A percentile compares a stretch with the other conserved stretches of the same genome.
Conservation (phyloP, 2,797 vertebrate genomes). For the Fundulus diaphanus region DNA sequence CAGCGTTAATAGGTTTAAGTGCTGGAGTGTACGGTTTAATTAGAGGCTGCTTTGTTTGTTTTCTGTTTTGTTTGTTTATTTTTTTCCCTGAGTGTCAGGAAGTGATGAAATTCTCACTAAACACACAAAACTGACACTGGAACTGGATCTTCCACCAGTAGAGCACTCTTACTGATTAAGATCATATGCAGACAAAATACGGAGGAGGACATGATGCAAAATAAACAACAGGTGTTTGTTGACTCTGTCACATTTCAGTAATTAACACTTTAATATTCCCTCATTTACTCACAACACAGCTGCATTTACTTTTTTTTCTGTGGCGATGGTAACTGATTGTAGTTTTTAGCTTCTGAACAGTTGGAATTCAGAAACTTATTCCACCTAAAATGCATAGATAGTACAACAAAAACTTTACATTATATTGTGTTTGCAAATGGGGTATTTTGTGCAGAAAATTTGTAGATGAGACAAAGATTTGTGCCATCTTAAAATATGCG, state of each 20-base stretch:
- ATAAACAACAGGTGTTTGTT: conserved; percentile 38
- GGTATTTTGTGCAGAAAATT: neutral
- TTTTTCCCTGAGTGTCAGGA: conserved; percentile 44
- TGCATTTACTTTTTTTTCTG: neutral
- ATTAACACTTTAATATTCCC: neutral
- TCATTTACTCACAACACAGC: neutral
- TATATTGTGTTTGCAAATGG: neutral
- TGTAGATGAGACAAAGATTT: neutral
- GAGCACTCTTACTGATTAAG: conserved; percentile 20
- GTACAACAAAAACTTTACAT: too few species aligned
- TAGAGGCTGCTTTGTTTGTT: conserved; percentile 71
- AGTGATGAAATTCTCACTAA: conserved; percentile 64
- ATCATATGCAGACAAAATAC: conserved; percentile 18
- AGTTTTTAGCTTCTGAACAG: neutral
- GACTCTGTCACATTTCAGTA: neutral
- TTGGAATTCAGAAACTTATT: neutral
- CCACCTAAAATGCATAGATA: neutral
- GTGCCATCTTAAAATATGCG: neutral
- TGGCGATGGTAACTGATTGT: neutral
- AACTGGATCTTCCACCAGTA: conserved; percentile 26
- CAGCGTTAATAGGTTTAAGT: conserved; percentile 76
- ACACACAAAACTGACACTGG: conserved; percentile 19
- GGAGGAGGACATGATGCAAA: neutral
- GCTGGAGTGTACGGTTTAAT: conserved; percentile 70
- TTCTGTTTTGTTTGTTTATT: conserved; percentile 59